Evolutionary conservation across 1,140 invertebrate genomes (phyloP), one percentile per base, ranked within the genome.

Genomic region (Piezodorus guildinii): DNA sequence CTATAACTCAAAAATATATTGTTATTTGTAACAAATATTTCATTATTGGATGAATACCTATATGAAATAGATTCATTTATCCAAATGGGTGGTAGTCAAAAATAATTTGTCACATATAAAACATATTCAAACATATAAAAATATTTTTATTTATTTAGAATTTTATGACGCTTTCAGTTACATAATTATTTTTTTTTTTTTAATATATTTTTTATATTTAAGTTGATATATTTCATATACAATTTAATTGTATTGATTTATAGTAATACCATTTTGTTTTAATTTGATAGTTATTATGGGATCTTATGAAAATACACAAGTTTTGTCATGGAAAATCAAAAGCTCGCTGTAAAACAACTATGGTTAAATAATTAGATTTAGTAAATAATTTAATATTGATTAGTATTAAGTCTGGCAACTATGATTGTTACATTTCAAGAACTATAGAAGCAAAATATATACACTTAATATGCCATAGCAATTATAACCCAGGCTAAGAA

Each of bases 391-490:
- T 39, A 39, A 39, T 39, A 12, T 39, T 39, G 34, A 56, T 56
- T 56, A 56, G 52, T 56, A 17, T 19, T 56, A 23, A 21, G n/a
- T 25, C 52, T 23, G 14, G 19, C 23, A 15, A 23, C 52, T 56
- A 56, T 25, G 23, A 16, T 21, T 23, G 52, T 56, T 56, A 56
- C 17, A 23, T 16, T 56, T 56, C 19, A 56, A 56, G 14, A 21
- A 25, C 52, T 56, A 56, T 16, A 23, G 17, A 56, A 56, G 52
- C 52, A 56, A 21, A 23, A 56, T 23, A 56, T 56, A 56, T 25
- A 56, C 52, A 56, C 5, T 23, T 56, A 56, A 56, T 19, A 23
- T 15, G 23, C 23, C 52, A 56, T 23, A 56, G 23, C 52, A 56
- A 56, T 56, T 14, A 23, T 16, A 56, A 49, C 46, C 21, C 34